Percentiles rank a stretch among this genome's conserved stretches.
These are phyloP conservation scores for Agapostemon virescens DNA, from an alignment of 2,888 invertebrate genomes.

Conservation along the genomic window DNA sequence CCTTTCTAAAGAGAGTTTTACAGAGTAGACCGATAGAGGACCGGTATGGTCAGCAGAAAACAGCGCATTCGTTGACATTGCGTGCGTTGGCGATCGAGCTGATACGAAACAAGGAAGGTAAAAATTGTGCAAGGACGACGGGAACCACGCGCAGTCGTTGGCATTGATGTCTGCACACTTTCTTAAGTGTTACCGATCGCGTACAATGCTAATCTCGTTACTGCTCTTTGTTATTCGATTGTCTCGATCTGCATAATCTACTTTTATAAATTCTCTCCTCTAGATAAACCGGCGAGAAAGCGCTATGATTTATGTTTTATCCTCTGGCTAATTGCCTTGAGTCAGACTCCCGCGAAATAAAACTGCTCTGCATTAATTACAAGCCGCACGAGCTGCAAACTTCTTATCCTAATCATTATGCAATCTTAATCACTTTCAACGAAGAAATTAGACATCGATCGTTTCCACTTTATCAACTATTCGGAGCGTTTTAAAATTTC, in stretches of 20 bases:
- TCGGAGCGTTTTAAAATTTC: too few species aligned
- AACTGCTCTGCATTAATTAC: too few species aligned
- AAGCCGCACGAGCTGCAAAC: too few species aligned
- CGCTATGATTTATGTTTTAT: neutral
- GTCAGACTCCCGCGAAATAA: too few species aligned
- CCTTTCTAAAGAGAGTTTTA: slow-evolving; percentile 41
- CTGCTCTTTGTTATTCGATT: neutral
- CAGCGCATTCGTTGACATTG: slow-evolving; percentile 44
- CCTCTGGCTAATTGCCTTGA: too few species aligned
- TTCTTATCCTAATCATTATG: too few species aligned
- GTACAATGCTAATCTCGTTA: slow-evolving; percentile 29
- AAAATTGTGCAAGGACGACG: slow-evolving; percentile 54
- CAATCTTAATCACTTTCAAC: too few species aligned
- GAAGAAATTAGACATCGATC: too few species aligned
- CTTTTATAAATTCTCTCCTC: neutral
- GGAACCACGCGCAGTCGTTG: slow-evolving; percentile 39
- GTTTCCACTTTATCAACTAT: too few species aligned
- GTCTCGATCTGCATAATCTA: neutral
- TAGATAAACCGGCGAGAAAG: neutral
- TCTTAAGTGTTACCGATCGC: neutral
- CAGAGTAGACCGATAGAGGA: neutral
- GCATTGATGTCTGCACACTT: slow-evolving; percentile 45
- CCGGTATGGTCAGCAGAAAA: slow-evolving; percentile 6
- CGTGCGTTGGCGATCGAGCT: slow-evolving; percentile 33
- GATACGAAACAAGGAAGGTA: slow-evolving; percentile 28